Evolutionary conservation across 2,113 vertebrate genomes (phyloP).

Genomic region (human (Homo sapiens)): DNA sequence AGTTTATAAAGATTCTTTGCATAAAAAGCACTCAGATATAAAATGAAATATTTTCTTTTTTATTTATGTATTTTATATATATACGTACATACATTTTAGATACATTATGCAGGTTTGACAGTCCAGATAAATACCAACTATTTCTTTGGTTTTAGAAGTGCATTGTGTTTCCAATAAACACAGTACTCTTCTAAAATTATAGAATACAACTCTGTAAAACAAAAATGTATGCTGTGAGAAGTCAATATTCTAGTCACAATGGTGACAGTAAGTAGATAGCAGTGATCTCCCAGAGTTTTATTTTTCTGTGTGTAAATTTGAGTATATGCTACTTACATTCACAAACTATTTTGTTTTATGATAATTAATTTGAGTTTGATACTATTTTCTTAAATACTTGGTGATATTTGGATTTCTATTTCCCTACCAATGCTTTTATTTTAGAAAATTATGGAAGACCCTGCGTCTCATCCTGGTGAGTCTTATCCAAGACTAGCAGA

Average conservation of each 20-base stretch:
- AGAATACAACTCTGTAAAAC: background rate
- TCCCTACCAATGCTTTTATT: background rate
- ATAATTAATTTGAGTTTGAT: background rate
- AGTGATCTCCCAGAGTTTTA: background rate
- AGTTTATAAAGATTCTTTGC: background rate
- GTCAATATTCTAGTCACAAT: background rate
- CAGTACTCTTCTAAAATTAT: background rate
- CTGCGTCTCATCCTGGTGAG: background rate
- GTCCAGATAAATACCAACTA: background rate
- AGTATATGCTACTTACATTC: background rate
- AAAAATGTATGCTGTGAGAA: background rate
- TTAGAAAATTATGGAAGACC: background rate
- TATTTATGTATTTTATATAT: background rate
- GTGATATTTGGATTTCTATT: background rate
- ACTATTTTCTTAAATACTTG: background rate
- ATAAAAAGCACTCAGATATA: background rate
- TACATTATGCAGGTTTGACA: background rate
- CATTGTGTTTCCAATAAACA: background rate
- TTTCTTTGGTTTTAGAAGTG: background rate
- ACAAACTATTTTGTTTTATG: background rate
- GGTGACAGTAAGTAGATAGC: background rate
- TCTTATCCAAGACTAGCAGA: background rate
- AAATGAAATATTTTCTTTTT: background rate
- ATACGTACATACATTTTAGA: background rate
- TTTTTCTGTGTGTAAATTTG: background rate